phyloP scores from a whole-genome alignment of 2,888 invertebrate species.

The Chrysodeixis includens region DNA sequence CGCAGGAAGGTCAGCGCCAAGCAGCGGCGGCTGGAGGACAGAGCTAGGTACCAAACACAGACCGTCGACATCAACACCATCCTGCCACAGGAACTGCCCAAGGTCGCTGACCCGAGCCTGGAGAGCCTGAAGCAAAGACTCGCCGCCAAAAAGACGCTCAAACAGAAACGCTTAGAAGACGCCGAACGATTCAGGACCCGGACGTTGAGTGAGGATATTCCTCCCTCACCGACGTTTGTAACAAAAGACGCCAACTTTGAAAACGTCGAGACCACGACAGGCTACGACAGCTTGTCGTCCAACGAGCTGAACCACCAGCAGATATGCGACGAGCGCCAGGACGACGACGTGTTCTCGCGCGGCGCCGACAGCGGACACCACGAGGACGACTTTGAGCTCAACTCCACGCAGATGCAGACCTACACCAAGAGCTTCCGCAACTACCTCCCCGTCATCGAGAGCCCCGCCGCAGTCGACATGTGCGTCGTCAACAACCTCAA shows the following conservation, averaged over 20 bases:
- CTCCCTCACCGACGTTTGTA: conserved; percentile 86
- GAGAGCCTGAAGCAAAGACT: conserved; percentile 80
- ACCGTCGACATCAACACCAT: conserved; percentile 82
- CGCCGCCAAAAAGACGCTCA: conserved; percentile 84
- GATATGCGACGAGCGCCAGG: conserved; percentile 73
- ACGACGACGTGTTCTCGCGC: conserved; percentile 74
- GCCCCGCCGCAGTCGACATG: conserved; percentile 82
- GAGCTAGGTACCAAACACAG: conserved; percentile 92
- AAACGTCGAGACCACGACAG: conserved; percentile 85
- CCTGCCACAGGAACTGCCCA: conserved; percentile 63
- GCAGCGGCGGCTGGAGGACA: conserved; percentile 91
- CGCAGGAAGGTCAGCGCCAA: conserved; percentile 89
- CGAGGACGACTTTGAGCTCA: conserved; percentile 92
- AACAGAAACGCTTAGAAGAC: conserved; percentile 90
- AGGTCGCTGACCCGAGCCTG: conserved; percentile 74
- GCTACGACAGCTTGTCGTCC: conserved; percentile 84
- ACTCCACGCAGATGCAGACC: conserved; percentile 89
- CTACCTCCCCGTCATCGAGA: conserved; percentile 84
- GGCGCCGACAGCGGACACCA: conserved; percentile 91
- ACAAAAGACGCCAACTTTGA: conserved; percentile 83
- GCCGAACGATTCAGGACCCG: conserved; percentile 93
- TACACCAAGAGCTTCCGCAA: conserved; percentile 88
- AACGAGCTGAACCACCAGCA: conserved; percentile 83
- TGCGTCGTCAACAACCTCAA: conserved; percentile 85
- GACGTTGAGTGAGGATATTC: conserved; percentile 90